These are phyloP conservation scores for Papilio helenus DNA, from an alignment of 1,140 invertebrate species.

Conservation along the genomic window DNA sequence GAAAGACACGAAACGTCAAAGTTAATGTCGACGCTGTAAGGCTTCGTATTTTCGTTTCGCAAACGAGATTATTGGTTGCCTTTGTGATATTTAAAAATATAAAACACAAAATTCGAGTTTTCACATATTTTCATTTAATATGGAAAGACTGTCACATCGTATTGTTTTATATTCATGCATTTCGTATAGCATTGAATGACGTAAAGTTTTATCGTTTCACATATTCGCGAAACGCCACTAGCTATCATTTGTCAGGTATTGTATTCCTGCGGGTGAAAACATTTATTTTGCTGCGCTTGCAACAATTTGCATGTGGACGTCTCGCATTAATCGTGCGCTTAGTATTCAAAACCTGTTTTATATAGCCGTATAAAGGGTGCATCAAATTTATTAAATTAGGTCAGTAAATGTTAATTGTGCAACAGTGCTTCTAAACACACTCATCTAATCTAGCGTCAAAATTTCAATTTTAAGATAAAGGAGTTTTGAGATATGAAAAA, in stretches of 20 bases:
- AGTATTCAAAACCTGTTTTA: conserved; percentile 43
- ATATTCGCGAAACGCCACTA: conserved; percentile 72
- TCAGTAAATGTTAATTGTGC: background rate
- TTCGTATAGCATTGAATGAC: conserved; percentile 50
- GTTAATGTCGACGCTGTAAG: conserved; percentile 15
- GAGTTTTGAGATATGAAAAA: too few species aligned
- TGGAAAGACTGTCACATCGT: background rate
- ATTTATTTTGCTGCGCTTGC: conserved; percentile 66
- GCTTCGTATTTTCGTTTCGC: background rate
- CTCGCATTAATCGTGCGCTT: conserved; percentile 65
- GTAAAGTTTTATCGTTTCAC: conserved; percentile 66
- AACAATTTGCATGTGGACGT: conserved; percentile 69
- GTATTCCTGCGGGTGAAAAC: conserved; percentile 65
- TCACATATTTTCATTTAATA: conserved; percentile 8
- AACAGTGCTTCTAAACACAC: background rate
- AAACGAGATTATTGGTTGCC: conserved; percentile 25
- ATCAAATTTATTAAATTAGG: background rate
- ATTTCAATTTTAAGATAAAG: too few species aligned
- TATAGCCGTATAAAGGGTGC: background rate
- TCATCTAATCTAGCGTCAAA: too few species aligned
- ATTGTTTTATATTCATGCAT: conserved; percentile 37
- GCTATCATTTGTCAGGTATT: conserved; percentile 76
- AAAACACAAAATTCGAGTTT: background rate
- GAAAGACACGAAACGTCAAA: conserved; percentile 26
- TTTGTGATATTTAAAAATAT: conserved; percentile 11